Conservation (phyloP, 2,888 invertebrate genomes). For the Drosophila pseudotakahashii region DNA sequence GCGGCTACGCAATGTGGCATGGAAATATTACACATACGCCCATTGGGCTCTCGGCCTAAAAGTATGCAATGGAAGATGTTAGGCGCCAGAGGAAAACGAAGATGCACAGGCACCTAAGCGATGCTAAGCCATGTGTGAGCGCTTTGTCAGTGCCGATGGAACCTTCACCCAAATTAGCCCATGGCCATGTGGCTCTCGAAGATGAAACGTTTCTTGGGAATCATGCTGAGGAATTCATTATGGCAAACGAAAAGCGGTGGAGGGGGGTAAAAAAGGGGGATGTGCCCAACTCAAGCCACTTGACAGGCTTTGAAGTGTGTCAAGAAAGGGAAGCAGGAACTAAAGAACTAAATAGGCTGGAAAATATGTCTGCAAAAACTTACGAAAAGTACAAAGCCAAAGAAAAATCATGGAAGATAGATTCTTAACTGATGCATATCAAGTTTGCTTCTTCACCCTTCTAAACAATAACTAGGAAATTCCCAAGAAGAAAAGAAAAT, state of each 20-base stretch:
- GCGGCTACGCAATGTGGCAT: slow-evolving; percentile 41
- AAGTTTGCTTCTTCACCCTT: not conserved
- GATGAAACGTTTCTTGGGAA: slow-evolving; percentile 42
- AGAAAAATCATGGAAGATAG: not conserved
- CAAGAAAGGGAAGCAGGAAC: not conserved
- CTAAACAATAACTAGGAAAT: not conserved
- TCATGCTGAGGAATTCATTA: slow-evolving; percentile 45
- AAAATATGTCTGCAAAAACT: slow-evolving; percentile 1
- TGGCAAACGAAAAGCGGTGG: slow-evolving; percentile 9
- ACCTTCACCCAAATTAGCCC: slow-evolving; percentile 48
- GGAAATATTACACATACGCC: slow-evolving; percentile 44
- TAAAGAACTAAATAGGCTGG: slow-evolving; percentile 8
- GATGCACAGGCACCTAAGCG: slow-evolving; percentile 10
- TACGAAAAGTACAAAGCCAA: not conserved
- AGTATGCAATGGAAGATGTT: slow-evolving; percentile 33
- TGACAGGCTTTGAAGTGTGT: slow-evolving; percentile 32
- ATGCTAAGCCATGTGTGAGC: slow-evolving; percentile 33
- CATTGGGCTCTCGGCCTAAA: slow-evolving; percentile 36
- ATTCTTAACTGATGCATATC: not conserved
- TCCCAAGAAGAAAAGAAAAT: not conserved
- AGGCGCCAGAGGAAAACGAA: not conserved
- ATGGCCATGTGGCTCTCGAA: slow-evolving; percentile 41
- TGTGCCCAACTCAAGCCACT: slow-evolving; percentile 34
- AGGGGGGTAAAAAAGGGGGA: slow-evolving; percentile 1
- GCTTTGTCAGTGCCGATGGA: slow-evolving; percentile 33